These are phyloP conservation scores for Pseudopodoces humilis DNA, from an alignment of 2,113 vertebrate genomes.

Conservation along the genomic window DNA sequence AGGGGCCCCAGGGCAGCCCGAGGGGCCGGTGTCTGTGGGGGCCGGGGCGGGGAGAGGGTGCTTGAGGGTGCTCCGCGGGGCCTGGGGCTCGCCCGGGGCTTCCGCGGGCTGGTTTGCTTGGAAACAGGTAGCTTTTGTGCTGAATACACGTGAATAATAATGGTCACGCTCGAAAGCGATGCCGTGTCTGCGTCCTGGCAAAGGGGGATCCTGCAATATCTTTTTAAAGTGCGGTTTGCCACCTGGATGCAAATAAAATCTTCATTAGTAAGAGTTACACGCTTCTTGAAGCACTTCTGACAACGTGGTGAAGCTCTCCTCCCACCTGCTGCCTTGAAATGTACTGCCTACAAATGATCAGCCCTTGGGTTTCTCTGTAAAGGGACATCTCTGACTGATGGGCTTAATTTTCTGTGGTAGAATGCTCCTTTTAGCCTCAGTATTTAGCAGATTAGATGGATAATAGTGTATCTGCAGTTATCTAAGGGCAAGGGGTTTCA, in stretches of 20 bases:
- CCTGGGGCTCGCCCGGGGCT: neutral
- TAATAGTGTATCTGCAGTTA: neutral
- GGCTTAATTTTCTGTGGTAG: neutral
- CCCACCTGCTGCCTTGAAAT: neutral
- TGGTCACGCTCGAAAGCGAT: fast-evolving
- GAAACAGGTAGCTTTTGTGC: neutral
- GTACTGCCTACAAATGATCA: neutral
- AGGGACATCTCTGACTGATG: neutral
- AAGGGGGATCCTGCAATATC: neutral
- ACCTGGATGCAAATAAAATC: neutral
- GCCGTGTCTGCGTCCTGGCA: neutral
- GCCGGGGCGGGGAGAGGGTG: neutral
- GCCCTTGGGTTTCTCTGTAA: neutral
- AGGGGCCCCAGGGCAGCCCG: neutral
- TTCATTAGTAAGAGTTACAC: neutral
- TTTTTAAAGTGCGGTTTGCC: neutral
- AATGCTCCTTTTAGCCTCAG: neutral
- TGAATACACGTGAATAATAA: fast-evolving
- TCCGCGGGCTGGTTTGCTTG: neutral
- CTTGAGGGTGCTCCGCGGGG: neutral
- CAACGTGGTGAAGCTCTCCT: neutral
- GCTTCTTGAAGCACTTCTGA: neutral
- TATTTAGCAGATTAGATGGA: neutral
- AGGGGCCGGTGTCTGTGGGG: neutral
- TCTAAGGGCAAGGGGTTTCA: neutral